phyloP scores from a whole-genome alignment of 2,888 invertebrate species.

The Drosophila testacea region DNA sequence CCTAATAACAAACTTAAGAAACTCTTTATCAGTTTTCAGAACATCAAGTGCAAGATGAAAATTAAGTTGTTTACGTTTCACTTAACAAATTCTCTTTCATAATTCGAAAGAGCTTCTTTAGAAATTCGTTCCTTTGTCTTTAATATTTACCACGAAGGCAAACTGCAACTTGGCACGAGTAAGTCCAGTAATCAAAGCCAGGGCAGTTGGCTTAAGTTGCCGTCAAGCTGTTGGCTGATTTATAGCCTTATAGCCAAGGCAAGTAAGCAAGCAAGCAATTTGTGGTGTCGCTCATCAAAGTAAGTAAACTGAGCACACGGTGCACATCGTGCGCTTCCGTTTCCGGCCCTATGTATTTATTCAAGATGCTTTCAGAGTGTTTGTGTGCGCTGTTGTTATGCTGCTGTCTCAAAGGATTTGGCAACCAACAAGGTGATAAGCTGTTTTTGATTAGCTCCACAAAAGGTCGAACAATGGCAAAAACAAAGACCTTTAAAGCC shows the following conservation, averaged over 20 bases:
- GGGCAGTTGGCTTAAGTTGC: constrained; percentile 60
- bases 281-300: constrained; percentile 51
- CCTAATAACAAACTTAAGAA: background rate
- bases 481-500: constrained; percentile 28
- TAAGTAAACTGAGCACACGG: constrained; percentile 63
- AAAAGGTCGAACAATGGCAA: constrained; percentile 41
- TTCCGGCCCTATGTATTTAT: constrained; percentile 47
- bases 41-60: background rate
- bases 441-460: constrained; percentile 58
- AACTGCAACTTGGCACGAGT: constrained; percentile 1
- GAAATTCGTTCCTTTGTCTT: constrained; percentile 11
- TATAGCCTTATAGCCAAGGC: constrained; percentile 35
- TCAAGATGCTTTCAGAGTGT: constrained; percentile 23
- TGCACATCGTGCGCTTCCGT: constrained; percentile 53
- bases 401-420: constrained; percentile 56
- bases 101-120: background rate
- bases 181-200: constrained; percentile 22
- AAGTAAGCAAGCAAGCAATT: background rate
- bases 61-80: constrained; percentile 2
- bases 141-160: constrained; percentile 10
- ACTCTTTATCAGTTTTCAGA: background rate
- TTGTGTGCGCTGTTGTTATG: constrained; percentile 5
- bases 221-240: constrained; percentile 71
- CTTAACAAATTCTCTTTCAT: constrained; percentile 8
- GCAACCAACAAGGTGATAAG: constrained; percentile 55